These are phyloP conservation scores for Chironomus striatipennis DNA, from an alignment of 1,140 invertebrate genomes.

Conservation along the genomic window DNA sequence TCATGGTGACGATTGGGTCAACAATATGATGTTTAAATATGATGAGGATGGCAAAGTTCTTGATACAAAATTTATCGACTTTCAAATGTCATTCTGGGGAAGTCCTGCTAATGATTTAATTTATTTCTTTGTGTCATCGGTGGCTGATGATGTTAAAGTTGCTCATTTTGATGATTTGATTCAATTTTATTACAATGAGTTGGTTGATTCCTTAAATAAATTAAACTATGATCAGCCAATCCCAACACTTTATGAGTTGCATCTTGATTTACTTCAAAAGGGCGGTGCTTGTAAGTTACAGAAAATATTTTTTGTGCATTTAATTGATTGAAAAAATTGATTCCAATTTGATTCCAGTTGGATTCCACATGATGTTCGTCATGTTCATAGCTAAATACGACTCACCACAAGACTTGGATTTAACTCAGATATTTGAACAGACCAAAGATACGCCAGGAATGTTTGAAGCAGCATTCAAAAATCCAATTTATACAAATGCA, in stretches of 20 bases:
- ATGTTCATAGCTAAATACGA: neutral
- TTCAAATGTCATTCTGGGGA: neutral
- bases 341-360: neutral
- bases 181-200: neutral
- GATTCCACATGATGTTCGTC: neutral
- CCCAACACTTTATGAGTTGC: neutral
- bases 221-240: neutral
- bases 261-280: neutral
- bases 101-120: neutral
- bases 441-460: neutral
- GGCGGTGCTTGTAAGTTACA: neutral
- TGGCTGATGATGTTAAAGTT: neutral
- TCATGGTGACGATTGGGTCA: slow-evolving; percentile 55
- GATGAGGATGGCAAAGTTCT: slow-evolving; percentile 41
- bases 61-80: neutral
- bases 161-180: neutral
- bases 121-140: neutral
- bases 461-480: neutral
- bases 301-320: neutral
- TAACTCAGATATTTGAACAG: neutral
- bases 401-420: neutral
- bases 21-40: slow-evolving; percentile 57
- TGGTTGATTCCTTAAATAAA: neutral
- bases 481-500: neutral
- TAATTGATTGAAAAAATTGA: neutral